Evolutionary conservation across 1,140 invertebrate species (phyloP).

Genomic region (Aphelenchoides avenae): DNA sequence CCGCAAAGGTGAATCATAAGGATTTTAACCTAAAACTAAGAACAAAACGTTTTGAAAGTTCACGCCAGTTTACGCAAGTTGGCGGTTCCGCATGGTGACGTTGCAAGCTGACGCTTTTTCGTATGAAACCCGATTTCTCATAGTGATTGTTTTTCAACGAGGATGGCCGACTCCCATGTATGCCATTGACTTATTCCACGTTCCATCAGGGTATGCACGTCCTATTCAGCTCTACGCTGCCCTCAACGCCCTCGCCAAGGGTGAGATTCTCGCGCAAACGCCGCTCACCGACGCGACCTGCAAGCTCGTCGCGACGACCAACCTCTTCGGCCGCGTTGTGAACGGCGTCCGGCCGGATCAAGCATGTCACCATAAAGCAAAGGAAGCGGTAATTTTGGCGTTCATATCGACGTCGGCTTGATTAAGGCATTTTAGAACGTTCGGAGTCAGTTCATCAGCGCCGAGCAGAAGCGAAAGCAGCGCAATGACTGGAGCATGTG

Average conservation of each 20-base stretch:
- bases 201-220: too few species aligned
- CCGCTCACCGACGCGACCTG: conserved; percentile 12
- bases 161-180: too few species aligned
- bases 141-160: too few species aligned
- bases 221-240: conserved; percentile 12
- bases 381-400: not conserved
- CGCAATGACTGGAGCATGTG: too few species aligned
- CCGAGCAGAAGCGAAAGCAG: too few species aligned
- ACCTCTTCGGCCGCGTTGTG: conserved; percentile 11
- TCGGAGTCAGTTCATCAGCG: too few species aligned
- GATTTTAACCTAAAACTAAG: too few species aligned
- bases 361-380: conserved; percentile 13
- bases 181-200: too few species aligned
- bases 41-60: not conserved
- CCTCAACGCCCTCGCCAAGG: not conserved
- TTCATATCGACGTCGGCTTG: too few species aligned
- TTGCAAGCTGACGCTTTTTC: not conserved
- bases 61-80: not conserved
- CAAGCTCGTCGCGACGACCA: conserved; percentile 3
- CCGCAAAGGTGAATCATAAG: too few species aligned
- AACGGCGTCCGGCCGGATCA: conserved; percentile 14
- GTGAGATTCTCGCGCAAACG: conserved; percentile 9
- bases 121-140: too few species aligned
- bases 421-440: too few species aligned
- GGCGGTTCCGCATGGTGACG: not conserved